A percentile compares a stretch with the other conserved stretches of the same genome.
These are phyloP conservation scores for Oegoconia quadripuncta DNA, from an alignment of 2,888 invertebrate genomes.

Conservation along the genomic window DNA sequence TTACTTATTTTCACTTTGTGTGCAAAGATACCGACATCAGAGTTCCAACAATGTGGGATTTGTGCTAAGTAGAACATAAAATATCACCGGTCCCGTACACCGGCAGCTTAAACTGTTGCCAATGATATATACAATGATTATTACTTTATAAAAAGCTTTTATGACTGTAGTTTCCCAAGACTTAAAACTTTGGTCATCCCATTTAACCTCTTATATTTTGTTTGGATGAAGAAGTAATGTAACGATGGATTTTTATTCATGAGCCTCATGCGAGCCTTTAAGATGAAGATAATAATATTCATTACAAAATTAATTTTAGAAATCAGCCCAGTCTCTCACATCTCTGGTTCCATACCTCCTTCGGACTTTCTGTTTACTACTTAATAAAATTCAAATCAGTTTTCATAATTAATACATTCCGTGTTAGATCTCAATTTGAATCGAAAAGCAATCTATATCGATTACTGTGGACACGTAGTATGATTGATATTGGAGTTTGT, in stretches of 20 bases:
- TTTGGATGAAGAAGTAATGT: too few species aligned
- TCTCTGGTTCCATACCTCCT: too few species aligned
- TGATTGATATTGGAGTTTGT: slow-evolving; percentile 63
- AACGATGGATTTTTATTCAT: too few species aligned
- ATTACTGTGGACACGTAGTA: slow-evolving; percentile 51
- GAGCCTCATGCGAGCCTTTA: too few species aligned
- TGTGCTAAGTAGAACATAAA: slow-evolving; percentile 63
- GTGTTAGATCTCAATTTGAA: slow-evolving; percentile 47
- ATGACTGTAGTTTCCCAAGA: too few species aligned
- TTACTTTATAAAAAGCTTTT: slow-evolving; percentile 24
- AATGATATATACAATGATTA: slow-evolving; percentile 32
- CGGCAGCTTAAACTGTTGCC: slow-evolving; percentile 34
- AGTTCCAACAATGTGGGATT: slow-evolving; percentile 55
- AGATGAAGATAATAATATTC: too few species aligned
- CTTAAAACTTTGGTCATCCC: too few species aligned
- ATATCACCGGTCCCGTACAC: slow-evolving; percentile 43
- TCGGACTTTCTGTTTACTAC: neutral
- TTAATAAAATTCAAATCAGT: slow-evolving; percentile 30
- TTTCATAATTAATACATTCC: slow-evolving; percentile 42
- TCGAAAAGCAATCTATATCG: slow-evolving; percentile 44
- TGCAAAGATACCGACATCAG: slow-evolving; percentile 35
- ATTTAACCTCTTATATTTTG: too few species aligned
- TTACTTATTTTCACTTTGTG: slow-evolving; percentile 30
- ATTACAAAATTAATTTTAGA: too few species aligned
- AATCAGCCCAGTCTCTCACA: too few species aligned